phyloP scores from a whole-genome alignment of 1,140 invertebrate species.

The Aphaenogaster floridana region DNA sequence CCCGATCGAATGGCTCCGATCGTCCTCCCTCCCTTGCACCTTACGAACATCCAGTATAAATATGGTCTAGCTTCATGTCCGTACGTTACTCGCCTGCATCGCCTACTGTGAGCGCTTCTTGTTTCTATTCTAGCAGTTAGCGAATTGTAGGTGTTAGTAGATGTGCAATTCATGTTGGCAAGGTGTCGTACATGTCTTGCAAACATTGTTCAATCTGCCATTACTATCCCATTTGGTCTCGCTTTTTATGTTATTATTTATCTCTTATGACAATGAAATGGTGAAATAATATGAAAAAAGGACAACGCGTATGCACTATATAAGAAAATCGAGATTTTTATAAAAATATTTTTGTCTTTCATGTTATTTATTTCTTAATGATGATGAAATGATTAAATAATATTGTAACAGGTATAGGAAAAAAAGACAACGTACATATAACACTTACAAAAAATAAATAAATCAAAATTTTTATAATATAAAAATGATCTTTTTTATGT shows the following conservation, averaged over 20 bases:
- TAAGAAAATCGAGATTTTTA: too few relatives aligned
- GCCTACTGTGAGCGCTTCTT: slow-evolving; percentile 17
- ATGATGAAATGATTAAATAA: background rate
- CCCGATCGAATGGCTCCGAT: slow-evolving; percentile 35
- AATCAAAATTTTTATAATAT: background rate
- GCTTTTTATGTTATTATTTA: too few relatives aligned
- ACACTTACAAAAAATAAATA: background rate
- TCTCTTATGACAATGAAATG: background rate
- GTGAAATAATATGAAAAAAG: background rate
- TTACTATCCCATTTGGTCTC: background rate
- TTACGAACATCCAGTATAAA: slow-evolving; percentile 9
- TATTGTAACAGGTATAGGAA: background rate
- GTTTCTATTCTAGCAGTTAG: slow-evolving; percentile 27
- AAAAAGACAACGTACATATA: background rate
- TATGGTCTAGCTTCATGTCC: slow-evolving; percentile 3
- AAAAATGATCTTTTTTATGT: background rate
- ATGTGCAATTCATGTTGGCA: background rate
- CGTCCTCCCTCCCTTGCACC: background rate
- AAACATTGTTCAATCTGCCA: background rate
- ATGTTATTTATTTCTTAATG: too few relatives aligned
- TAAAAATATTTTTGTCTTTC: too few relatives aligned
- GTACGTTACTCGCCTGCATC: background rate
- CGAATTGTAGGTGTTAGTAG: background rate
- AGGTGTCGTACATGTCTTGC: background rate
- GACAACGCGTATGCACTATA: too few relatives aligned